Base-by-base conservation (phyloP, 2,888 invertebrate species). In the Callyntrura sp. region DNA sequence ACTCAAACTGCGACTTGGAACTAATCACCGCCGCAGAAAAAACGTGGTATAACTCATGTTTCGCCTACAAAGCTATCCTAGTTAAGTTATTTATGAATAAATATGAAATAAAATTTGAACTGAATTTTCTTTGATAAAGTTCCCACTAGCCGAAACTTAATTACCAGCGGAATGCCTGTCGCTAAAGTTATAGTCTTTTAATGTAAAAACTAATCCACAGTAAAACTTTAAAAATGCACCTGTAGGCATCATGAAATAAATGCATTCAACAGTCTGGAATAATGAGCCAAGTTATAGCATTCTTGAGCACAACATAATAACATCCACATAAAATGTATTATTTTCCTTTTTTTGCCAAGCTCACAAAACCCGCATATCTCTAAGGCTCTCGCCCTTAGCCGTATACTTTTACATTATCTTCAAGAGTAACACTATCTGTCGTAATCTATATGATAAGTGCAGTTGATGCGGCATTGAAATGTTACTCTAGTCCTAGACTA, bases 91-190 rank as follows among this genome's bases (percentile, higher is more conserved):
- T 62, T 65, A 82, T 82, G 83, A 48, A 83, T 83, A 83, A 60
- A 35, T 79, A 57, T 79, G 35, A 35, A 35, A 35, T 57, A 35
- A 35, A 84, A 55, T 17, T 65, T 65, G 65, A 65, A 68, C 62
- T 55, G 51, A 8, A 70, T 51, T 84, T 73, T 76, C 85, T 85
- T 85, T 84, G 84, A 83, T 55, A 60, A 86, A 43, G 60, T 45
- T 25, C n/a, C 51, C 57, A 73, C 73, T 88, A 60, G 87, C 87
- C 87, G 87, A 88, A 82, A 88, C 45, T 88, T 88, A 88, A 88
- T 88, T 88, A 81, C 81, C 43, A 35, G 35, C n/a, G 20, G 65
- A 79, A 35, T 20, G 35, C 17, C 86, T 76, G 81, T 81, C 78
- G 17, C 55, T 76, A 76, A 35, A 43, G 51, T 25, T 83, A 68